Percentiles rank a stretch among this genome's conserved stretches.
These are phyloP conservation scores for Embiotoca jacksoni DNA, from an alignment of 2,113 vertebrate genomes.

Conservation along the genomic window DNA sequence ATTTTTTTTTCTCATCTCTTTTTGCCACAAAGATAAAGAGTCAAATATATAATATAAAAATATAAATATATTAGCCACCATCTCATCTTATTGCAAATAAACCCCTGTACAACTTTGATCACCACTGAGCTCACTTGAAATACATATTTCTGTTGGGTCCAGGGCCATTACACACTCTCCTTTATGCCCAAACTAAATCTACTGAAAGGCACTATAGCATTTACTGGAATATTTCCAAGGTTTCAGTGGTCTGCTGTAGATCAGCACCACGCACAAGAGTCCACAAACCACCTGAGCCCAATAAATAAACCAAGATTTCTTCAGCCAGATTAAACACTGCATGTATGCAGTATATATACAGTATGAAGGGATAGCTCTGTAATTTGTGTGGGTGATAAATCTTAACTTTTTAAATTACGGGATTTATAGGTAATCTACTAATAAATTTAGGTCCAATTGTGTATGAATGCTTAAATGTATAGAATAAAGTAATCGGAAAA, in stretches of 20 bases:
- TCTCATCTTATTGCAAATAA: no score
- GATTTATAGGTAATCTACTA: background rate
- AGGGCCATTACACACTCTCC: background rate
- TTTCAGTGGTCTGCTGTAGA: background rate
- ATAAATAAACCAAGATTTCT: no score
- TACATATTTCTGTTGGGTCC: background rate
- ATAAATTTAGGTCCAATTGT: background rate
- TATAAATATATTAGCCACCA: no score
- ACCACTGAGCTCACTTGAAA: background rate
- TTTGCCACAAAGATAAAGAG: no score
- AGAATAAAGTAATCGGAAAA: background rate
- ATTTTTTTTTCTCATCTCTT: no score
- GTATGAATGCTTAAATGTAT: background rate
- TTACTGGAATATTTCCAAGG: background rate
- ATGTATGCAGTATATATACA: no score
- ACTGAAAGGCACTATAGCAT: background rate
- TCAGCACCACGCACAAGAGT: constrained; percentile 3
- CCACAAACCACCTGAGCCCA: background rate
- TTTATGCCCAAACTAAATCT: background rate
- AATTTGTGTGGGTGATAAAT: background rate
- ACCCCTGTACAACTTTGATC: no score
- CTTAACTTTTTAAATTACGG: background rate
- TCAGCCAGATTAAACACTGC: no score
- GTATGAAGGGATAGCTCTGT: no score
- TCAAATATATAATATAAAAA: no score